phyloP scores from a whole-genome alignment of 2,888 invertebrate genomes.

The Scaptomyza caliginosa region DNA sequence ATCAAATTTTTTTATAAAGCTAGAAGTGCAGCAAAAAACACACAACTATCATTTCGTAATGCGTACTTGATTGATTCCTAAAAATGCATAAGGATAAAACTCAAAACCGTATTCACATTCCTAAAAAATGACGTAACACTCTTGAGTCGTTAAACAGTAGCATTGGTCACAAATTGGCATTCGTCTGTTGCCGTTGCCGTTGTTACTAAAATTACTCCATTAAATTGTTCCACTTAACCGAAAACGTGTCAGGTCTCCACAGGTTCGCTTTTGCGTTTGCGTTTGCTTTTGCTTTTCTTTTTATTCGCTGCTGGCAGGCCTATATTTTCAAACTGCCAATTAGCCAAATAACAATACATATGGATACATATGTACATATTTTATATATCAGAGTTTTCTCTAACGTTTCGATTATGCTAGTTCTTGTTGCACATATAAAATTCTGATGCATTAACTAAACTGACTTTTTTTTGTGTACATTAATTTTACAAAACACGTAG shows the following conservation, averaged over 20 bases:
- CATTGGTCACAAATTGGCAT: constrained; percentile 56
- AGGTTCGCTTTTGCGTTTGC: constrained; percentile 46
- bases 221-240: constrained; percentile 70
- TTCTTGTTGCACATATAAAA: no score
- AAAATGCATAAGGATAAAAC: no score
- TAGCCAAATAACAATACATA: constrained; percentile 28
- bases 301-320: constrained; percentile 21
- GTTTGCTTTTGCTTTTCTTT: constrained; percentile 44
- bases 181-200: constrained; percentile 59
- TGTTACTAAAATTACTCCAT: constrained; percentile 74
- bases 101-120: constrained; percentile 48
- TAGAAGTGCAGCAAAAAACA: no score
- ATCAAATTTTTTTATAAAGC: no score
- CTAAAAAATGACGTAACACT: constrained; percentile 61
- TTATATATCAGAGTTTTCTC: constrained; percentile 30
- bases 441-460: no score
- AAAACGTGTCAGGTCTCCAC: constrained; percentile 54
- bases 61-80: no score
- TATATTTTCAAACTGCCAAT: constrained; percentile 54
- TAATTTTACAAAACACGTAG: no score
- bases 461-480: no score
- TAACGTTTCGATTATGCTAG: constrained; percentile 47
- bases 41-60: no score
- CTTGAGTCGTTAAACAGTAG: constrained; percentile 71
- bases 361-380: constrained; percentile 33